Evolutionary conservation across 2,113 vertebrate species (phyloP).

Genomic region (Megaceryle maxima): DNA sequence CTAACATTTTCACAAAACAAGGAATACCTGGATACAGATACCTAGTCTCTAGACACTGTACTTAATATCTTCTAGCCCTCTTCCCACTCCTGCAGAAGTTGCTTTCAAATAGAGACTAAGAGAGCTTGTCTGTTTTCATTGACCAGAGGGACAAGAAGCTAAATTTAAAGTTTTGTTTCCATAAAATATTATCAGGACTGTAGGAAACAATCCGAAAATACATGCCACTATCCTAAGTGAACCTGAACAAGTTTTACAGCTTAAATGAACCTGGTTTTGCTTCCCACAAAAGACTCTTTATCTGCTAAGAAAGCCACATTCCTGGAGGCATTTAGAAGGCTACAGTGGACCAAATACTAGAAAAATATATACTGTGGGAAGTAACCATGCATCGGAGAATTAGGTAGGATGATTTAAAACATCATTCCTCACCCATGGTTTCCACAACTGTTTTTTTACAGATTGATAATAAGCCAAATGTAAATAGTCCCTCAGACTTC

Average conservation of each 20-base stretch:
- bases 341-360: background rate
- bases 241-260: background rate
- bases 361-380: background rate
- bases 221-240: background rate
- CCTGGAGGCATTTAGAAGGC: background rate
- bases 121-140: background rate
- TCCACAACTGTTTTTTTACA: background rate
- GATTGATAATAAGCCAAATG: background rate
- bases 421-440: background rate
- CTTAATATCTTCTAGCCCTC: background rate
- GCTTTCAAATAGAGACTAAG: background rate
- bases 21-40: background rate
- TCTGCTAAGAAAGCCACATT: conserved; percentile 16
- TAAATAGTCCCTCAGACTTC: background rate
- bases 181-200: background rate
- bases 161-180: background rate
- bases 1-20: background rate
- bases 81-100: background rate
- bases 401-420: background rate
- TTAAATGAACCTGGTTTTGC: background rate
- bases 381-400: background rate
- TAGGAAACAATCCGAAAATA: background rate
- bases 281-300: conserved; percentile 8
- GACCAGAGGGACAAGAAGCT: background rate
- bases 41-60: background rate